These are phyloP conservation scores for Acrocyrtus sp. DNA, from an alignment of 2,888 invertebrate species.

Conservation along the genomic window DNA sequence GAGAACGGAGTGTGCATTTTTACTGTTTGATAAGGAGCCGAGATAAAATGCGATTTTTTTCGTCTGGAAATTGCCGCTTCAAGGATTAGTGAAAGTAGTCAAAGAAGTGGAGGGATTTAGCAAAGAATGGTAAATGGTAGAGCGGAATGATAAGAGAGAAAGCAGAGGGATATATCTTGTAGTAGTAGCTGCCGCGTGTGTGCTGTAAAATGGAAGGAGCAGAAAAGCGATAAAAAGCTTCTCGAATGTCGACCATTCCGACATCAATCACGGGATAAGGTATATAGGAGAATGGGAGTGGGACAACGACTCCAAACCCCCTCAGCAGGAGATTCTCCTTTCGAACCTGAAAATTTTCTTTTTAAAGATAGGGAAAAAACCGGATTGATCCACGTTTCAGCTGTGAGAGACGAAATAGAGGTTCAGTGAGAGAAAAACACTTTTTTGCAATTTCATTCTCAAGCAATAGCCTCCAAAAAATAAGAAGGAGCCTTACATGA, in stretches of 20 bases:
- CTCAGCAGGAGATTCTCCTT: conserved; percentile 45
- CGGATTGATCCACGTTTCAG: no score
- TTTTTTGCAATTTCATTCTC: no score
- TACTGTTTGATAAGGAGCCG: neutral
- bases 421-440: no score
- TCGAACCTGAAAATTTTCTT: no score
- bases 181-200: no score
- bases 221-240: conserved; percentile 44
- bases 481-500: no score
- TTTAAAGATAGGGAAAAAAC: no score
- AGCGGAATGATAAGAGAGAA: neutral
- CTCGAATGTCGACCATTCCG: conserved; percentile 41
- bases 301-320: conserved; percentile 25
- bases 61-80: neutral
- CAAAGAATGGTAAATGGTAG: neutral
- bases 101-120: conserved; percentile 6
- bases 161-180: conserved; percentile 6
- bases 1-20: no score
- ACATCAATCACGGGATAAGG: conserved; percentile 53
- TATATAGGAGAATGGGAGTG: conserved; percentile 26
- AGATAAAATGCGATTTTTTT: conserved; percentile 7
- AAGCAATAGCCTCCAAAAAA: no score
- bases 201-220: conserved; percentile 31
- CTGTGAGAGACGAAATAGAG: no score
- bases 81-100: conserved; percentile 28